Evolutionary conservation across 2,888 invertebrate species (phyloP), one percentile per base, ranked within the genome.

Genomic region (Hydroisotoma schaefferi): DNA sequence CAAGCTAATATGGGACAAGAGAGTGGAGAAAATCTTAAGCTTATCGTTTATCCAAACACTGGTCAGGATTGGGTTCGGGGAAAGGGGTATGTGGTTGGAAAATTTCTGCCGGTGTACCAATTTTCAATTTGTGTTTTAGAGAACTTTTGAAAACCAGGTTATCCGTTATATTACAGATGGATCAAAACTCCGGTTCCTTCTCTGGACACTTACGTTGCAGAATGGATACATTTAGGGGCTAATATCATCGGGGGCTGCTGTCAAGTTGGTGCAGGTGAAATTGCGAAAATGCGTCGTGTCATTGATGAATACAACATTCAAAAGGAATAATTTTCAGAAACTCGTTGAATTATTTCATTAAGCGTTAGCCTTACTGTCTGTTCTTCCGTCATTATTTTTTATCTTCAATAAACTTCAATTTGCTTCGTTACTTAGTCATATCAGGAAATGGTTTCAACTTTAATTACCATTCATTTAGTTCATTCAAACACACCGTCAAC

Each of bases 31-130:
- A 20, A 28, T 25, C 47, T 59, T 26, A 89, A 90, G 2, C 79
- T 94, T 57, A 85, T 95, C 59, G 90, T 88, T 26, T 95, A 95
- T 78, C 94, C 95, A 2, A 95, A 95, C 77, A 92, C 91, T 73
- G 94, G 94, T 54, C 90, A 90, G 77, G 83, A 81, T 74, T 91
- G 88, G 80, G 83, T 85, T 56, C 81, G 83, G 74, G 81, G 73
- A 6, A 57, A 69, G 47, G 77, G 76, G 67, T 65, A 63, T 27
- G 25, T 38, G 23, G 22, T 18, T 46, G 6, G 33, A 6, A 33
- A 10, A 33, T 33, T 33, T 6, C 33, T 10, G 20, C 20, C 8
- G 57, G 23, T 44, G 54, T 18, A 25, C 49, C 44, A 33, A 59
- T 37, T 66, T 49, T 4, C 12, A 55, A 23, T 5, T 4, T 15